phyloP scores from a whole-genome alignment of 2,113 vertebrate species.

The Hipposideros armiger region DNA sequence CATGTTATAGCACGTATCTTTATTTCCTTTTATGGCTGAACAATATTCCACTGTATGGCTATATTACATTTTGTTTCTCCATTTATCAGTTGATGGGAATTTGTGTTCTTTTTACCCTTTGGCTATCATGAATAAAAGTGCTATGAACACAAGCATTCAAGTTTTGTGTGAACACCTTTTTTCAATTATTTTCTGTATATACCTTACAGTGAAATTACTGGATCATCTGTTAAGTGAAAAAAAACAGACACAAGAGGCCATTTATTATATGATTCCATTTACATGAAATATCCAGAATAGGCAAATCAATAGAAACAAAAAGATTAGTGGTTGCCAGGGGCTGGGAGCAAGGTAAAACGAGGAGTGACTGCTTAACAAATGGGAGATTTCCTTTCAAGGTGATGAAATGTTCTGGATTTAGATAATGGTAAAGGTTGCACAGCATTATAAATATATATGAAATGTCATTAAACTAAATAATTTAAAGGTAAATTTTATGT shows the following conservation, averaged over 20 bases:
- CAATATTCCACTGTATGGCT: not conserved
- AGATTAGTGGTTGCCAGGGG: not conserved
- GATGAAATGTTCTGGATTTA: not conserved
- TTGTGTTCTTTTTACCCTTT: not conserved
- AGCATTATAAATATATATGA: not conserved
- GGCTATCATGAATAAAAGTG: not conserved
- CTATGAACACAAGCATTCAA: not conserved
- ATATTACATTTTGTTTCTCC: not conserved
- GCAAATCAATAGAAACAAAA: not conserved
- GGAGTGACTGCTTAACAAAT: not conserved
- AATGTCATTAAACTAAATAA: not conserved
- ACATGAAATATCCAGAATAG: not conserved
- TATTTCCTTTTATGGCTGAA: not conserved
- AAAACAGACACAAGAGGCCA: not conserved
- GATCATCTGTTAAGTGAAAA: not conserved
- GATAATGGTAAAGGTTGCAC: not conserved
- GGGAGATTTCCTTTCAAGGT: not conserved
- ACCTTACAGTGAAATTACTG: not conserved
- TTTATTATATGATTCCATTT: not conserved
- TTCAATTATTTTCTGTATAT: not conserved
- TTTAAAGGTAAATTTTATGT: not conserved
- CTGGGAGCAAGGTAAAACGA: not conserved
- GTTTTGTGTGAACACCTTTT: not conserved
- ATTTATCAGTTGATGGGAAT: not conserved
- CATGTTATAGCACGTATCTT: not conserved